phyloP scores from a whole-genome alignment of 2,888 invertebrate species.

The Luperina testacea region DNA sequence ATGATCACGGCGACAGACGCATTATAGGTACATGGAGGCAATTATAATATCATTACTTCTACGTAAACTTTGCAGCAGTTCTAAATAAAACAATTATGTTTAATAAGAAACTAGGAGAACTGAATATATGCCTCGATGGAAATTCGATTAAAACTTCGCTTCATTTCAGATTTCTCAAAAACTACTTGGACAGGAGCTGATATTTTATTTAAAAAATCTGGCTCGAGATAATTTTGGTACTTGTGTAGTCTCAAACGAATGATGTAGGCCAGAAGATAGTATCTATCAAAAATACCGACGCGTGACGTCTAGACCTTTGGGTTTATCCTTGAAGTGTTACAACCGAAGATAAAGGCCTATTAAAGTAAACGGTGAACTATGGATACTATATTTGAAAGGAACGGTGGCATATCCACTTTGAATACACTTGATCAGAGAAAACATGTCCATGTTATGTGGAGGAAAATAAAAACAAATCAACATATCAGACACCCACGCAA shows the following conservation, averaged over 20 bases:
- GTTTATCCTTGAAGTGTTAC: slow-evolving; percentile 56
- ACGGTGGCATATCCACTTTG: not conserved
- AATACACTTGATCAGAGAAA: slow-evolving; percentile 1
- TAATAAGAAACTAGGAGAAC: not conserved
- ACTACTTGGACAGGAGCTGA: not conserved
- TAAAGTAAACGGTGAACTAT: slow-evolving; percentile 44
- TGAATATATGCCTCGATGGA: not conserved
- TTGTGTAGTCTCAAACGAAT: slow-evolving; percentile 20
- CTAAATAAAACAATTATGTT: slow-evolving; percentile 14
- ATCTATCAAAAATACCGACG: slow-evolving; percentile 53
- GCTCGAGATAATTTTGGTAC: slow-evolving; percentile 5
- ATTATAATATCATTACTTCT: slow-evolving; percentile 8
- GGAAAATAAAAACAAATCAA: slow-evolving; percentile 16
- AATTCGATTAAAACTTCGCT: not conserved
- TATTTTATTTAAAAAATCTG: not conserved
- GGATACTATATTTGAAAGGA: slow-evolving; percentile 23
- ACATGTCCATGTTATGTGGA: not conserved
- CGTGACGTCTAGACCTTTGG: slow-evolving; percentile 38
- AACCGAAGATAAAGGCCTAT: slow-evolving; percentile 51
- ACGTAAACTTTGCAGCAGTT: slow-evolving; percentile 15
- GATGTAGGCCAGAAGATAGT: slow-evolving; percentile 42
- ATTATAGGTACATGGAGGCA: slow-evolving; percentile 9
- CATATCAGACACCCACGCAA: not conserved
- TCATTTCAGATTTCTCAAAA: not conserved
- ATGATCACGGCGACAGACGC: slow-evolving; percentile 9